Evolutionary conservation across 2,113 vertebrate genomes (phyloP), one percentile per base, ranked within the genome.

Genomic region (Ctenomys sociabilis): DNA sequence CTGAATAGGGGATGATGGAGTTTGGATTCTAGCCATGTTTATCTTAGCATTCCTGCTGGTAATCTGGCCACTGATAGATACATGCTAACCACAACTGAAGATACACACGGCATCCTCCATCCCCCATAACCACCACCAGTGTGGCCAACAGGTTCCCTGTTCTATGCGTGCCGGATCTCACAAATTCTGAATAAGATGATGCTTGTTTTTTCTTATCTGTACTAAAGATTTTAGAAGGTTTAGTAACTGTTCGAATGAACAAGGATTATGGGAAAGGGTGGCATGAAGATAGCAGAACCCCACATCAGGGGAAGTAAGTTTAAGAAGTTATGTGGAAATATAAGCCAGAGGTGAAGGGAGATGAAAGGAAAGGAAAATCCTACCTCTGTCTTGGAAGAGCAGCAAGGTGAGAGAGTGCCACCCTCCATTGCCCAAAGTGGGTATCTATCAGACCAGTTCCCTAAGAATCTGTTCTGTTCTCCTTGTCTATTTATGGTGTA

Each of bases 151-250:
- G 4, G 22, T 19, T 28, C 24, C 28, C 28, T 59, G 9, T 30
- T 35, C 1, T 1, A 21, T 5, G 22, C 6, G 24, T 9, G 26
- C n/a, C 35, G 54, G 22, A 21, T n/a, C 57, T 90, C 88, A 80
- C 7, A 68, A 91, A 63, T 14, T 78, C 49, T 88, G 40, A 19
- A 40, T 43, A 1, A 66, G 75, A 95, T 52, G 63, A 87, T 57
- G 17, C 7, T 43, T 52, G 0, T 32, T 61, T 85, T 87, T 81
- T n/a, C 57, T 94, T 94, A 19, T 72, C 24, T 64, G 22, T 35
- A 49, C 73, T 73, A 95, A 64, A 91, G 6, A 82, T 59, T 94
- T 88, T 78, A 57, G 66, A 88, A 91, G 83, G 19, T 64, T 88
- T 57, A 66, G 22, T 37, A n/a, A 90, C 28, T 85, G 80, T 30